A percentile compares a stretch with the other conserved stretches of the same genome.
Conservation (phyloP, 2,888 invertebrate genomes). For the Allophyes oxyacanthae region DNA sequence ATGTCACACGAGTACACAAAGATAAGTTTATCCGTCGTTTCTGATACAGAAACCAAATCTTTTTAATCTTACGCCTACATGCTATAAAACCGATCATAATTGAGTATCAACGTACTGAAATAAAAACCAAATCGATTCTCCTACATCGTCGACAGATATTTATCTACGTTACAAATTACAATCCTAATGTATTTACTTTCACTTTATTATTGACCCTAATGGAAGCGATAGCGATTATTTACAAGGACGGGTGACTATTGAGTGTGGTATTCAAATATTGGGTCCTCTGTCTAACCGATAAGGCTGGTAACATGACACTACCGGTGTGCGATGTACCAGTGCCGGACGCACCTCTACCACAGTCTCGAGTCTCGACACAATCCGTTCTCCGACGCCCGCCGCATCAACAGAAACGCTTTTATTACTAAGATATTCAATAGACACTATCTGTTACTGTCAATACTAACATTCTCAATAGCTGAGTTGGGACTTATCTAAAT, state of each 20-base stretch:
- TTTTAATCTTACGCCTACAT: constrained; percentile 38
- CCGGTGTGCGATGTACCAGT: constrained; percentile 56
- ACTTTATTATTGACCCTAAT: constrained; percentile 64
- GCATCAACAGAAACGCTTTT: constrained; percentile 60
- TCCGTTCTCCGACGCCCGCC: constrained; percentile 47
- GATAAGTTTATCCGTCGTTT: constrained; percentile 23
- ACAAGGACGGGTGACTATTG: constrained; percentile 66
- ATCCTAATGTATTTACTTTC: constrained; percentile 63
- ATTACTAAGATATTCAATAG: constrained; percentile 66
- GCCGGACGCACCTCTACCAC: constrained; percentile 38
- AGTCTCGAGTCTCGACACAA: no score
- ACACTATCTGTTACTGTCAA: constrained; percentile 63
- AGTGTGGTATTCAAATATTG: constrained; percentile 75
- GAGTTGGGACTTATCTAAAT: constrained; percentile 64
- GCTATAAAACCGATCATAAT: constrained; percentile 45
- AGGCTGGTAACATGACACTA: constrained; percentile 74
- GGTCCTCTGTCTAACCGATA: constrained; percentile 72
- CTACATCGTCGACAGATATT: constrained; percentile 51
- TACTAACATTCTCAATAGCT: constrained; percentile 63
- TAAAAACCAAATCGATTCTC: constrained; percentile 48
- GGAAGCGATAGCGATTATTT: constrained; percentile 61
- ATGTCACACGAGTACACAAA: constrained; percentile 19
- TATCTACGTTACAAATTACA: constrained; percentile 60
- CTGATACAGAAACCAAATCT: constrained; percentile 22
- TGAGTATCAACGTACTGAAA: constrained; percentile 33